These are phyloP conservation scores for Pyrocephalus nanus DNA, from an alignment of 2,797 vertebrate genomes.

Conservation along the genomic window DNA sequence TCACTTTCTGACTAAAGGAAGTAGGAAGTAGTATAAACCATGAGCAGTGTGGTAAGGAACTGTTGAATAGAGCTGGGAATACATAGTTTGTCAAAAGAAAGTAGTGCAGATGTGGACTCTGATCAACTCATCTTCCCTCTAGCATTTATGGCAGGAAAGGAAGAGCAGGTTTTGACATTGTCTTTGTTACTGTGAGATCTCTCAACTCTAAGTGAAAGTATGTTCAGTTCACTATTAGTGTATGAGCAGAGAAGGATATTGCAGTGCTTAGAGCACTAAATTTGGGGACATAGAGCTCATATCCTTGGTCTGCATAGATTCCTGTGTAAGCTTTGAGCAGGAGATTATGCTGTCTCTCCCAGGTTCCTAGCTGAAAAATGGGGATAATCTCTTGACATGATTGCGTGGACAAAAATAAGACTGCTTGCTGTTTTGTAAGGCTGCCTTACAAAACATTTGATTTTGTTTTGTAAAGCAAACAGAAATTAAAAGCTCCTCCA, in stretches of 20 bases:
- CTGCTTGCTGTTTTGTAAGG: neutral
- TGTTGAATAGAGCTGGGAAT: neutral
- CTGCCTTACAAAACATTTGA: neutral
- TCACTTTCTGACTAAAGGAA: neutral
- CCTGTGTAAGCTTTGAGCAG: neutral
- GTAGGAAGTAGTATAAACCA: neutral
- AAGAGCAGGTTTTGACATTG: neutral
- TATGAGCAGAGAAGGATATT: neutral
- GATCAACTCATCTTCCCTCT: neutral
- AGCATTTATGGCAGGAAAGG: neutral
- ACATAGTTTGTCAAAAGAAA: neutral
- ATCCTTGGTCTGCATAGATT: neutral
- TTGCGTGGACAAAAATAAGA: neutral
- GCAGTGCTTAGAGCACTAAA: neutral
- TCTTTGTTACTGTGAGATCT: neutral
- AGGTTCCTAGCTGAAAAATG: neutral
- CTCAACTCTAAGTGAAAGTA: neutral
- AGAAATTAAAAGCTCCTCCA: neutral
- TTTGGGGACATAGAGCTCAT: neutral
- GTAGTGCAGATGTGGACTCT: neutral
- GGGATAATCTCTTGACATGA: neutral
- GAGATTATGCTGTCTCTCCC: neutral
- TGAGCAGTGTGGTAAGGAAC: neutral
- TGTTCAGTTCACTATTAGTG: neutral
- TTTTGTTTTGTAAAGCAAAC: neutral